A percentile compares a stretch with the other conserved stretches of the same genome.
Conservation (phyloP, 2,113 vertebrate genomes). For the Eulacestoma nigropectus region DNA sequence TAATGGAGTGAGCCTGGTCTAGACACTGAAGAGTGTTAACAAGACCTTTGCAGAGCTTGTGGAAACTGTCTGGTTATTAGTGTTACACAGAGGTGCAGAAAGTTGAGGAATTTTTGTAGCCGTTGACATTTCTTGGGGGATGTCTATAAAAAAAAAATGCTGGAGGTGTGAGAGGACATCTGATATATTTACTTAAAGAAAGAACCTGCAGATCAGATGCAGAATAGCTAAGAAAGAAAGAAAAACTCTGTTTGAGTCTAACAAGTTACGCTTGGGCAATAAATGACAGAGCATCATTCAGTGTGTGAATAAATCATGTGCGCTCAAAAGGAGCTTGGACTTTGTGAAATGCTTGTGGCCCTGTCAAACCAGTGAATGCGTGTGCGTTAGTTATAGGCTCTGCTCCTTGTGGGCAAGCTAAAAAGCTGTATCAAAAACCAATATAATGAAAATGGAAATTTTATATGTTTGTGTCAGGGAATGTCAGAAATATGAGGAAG, state of each 20-base stretch:
- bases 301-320: not conserved
- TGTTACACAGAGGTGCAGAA: not conserved
- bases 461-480: not conserved
- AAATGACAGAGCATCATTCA: not conserved
- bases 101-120: not conserved
- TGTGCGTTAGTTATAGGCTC: not conserved
- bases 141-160: not conserved
- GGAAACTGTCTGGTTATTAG: not conserved
- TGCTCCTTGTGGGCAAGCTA: not conserved
- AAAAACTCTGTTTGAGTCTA: not conserved
- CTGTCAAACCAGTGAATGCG: not conserved
- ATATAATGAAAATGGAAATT: not conserved
- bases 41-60: not conserved
- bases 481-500: not conserved
- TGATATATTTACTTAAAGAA: not conserved
- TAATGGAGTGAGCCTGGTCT: not conserved
- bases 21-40: not conserved
- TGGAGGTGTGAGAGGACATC: not conserved
- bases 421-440: not conserved
- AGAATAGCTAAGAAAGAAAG: not conserved
- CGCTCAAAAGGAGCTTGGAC: not conserved
- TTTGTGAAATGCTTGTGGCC: not conserved
- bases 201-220: not conserved
- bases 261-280: not conserved
- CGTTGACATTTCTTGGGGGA: not conserved